These are phyloP conservation scores for Philereme transversata DNA, from an alignment of 2,888 invertebrate genomes.

Conservation along the genomic window DNA sequence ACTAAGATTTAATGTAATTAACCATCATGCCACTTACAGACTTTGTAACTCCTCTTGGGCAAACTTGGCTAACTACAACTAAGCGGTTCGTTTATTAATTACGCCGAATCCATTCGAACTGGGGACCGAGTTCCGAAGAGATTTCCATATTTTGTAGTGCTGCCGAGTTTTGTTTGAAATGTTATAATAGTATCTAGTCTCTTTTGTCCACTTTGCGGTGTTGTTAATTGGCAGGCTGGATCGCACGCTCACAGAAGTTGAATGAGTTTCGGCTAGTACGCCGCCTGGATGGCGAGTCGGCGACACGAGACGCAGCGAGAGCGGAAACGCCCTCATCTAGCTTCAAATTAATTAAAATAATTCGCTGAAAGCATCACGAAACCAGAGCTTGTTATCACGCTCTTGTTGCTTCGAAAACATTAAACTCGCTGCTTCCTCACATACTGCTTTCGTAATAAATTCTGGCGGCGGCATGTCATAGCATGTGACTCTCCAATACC, in stretches of 20 bases:
- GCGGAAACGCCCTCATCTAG: slow-evolving; percentile 44
- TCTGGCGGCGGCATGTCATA: slow-evolving; percentile 47
- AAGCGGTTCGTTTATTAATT: slow-evolving; percentile 43
- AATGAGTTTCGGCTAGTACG: slow-evolving; percentile 49
- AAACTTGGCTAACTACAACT: slow-evolving; percentile 41
- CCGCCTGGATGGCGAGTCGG: slow-evolving; percentile 35
- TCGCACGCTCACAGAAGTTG: slow-evolving; percentile 44
- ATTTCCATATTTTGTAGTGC: slow-evolving; percentile 40
- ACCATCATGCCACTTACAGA: slow-evolving; percentile 38
- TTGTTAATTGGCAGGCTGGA: slow-evolving; percentile 42
- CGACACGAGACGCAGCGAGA: slow-evolving; percentile 32
- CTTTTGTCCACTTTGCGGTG: slow-evolving; percentile 34
- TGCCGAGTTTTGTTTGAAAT: slow-evolving; percentile 37
- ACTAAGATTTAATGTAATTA: slow-evolving; percentile 38
- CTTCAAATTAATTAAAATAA: slow-evolving; percentile 63
- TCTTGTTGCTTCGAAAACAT: slow-evolving; percentile 55
- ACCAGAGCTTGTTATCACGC: slow-evolving; percentile 57
- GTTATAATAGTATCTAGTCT: slow-evolving; percentile 24
- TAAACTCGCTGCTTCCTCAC: slow-evolving; percentile 37
- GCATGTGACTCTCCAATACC: slow-evolving; percentile 41
- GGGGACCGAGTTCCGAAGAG: slow-evolving; percentile 30
- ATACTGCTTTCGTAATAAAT: slow-evolving; percentile 42
- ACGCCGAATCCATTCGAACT: slow-evolving; percentile 37
- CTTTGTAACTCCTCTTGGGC: slow-evolving; percentile 38
- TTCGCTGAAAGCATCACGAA: slow-evolving; percentile 56